Percentiles rank a stretch among this genome's conserved stretches.
Conservation (phyloP, 2,113 vertebrate species). For the Hymenochirus boettgeri region DNA sequence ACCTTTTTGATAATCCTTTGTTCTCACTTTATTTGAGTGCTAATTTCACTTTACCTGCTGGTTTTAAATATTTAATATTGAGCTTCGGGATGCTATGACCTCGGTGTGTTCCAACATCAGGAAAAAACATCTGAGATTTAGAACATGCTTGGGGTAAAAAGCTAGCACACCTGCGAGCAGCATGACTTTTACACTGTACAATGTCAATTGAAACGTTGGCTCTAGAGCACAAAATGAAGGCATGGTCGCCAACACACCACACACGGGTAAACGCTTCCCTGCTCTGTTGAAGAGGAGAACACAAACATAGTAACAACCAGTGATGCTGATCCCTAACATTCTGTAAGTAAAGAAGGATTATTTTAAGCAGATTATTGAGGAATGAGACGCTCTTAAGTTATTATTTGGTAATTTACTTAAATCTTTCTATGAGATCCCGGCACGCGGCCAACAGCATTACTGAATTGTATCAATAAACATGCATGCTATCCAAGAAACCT, state of each 20-base stretch:
- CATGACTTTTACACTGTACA: constrained; percentile 16
- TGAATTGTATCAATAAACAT: neutral
- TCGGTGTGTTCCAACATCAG: constrained; percentile 1
- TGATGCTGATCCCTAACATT: neutral
- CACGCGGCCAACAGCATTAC: neutral
- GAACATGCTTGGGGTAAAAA: constrained; percentile 15
- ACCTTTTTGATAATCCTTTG: too few relatives aligned
- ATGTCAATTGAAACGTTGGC: constrained; percentile 26
- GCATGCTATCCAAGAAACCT: neutral
- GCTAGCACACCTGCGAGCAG: constrained; percentile 29
- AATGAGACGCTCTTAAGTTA: neutral
- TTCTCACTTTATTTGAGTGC: too few relatives aligned
- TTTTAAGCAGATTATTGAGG: neutral
- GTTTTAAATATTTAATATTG: constrained; percentile 15
- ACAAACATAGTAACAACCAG: constrained; percentile 13
- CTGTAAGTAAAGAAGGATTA: neutral
- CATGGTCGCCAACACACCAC: constrained; percentile 2
- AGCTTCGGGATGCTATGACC: neutral
- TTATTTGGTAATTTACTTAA: neutral
- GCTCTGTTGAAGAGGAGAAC: constrained; percentile 19
- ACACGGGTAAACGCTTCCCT: constrained; percentile 13
- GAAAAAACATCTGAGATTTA: constrained; percentile 8
- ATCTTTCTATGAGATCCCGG: neutral
- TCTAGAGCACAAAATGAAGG: constrained; percentile 13
- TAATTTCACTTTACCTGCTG: neutral